These are phyloP conservation scores for Toxotes lorentzi DNA, from an alignment of 2,797 vertebrate species.

Conservation along the genomic window DNA sequence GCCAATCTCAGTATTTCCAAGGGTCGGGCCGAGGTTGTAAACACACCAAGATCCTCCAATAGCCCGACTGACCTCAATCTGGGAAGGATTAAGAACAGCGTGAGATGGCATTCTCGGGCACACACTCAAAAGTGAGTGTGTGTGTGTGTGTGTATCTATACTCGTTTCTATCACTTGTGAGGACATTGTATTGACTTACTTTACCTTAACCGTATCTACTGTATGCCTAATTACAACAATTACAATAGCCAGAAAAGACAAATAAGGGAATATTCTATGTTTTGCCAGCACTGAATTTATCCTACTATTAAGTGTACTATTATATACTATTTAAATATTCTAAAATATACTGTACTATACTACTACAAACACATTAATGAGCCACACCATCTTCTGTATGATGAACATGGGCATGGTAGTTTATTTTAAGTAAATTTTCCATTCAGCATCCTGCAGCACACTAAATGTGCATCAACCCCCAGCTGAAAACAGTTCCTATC, in stretches of 20 bases:
- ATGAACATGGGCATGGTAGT: neutral
- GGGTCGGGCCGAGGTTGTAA: slow-evolving; percentile 59
- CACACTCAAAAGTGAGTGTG: slow-evolving; percentile 4
- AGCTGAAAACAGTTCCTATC: neutral
- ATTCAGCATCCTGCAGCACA: neutral
- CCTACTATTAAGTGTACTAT: too few relatives aligned
- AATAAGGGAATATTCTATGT: slow-evolving; percentile 4
- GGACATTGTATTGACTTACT: slow-evolving; percentile 21
- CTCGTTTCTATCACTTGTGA: slow-evolving; percentile 14
- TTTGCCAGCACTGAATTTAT: too few relatives aligned
- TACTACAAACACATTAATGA: neutral
- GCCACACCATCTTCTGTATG: neutral
- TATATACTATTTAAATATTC: too few relatives aligned
- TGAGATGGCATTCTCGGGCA: slow-evolving; percentile 61
- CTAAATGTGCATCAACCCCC: neutral
- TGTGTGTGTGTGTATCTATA: neutral
- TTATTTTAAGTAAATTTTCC: neutral
- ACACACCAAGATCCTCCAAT: slow-evolving; percentile 67
- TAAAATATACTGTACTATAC: too few relatives aligned
- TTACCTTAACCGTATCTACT: slow-evolving; percentile 13
- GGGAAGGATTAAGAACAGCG: slow-evolving; percentile 74
- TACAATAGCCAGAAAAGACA: neutral
- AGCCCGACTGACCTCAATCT: slow-evolving; percentile 81
- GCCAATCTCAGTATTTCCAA: slow-evolving; percentile 51
- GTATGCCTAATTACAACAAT: slow-evolving; percentile 5